These are phyloP conservation scores for Drosophila cracens DNA, from an alignment of 2,888 invertebrate genomes.

Conservation along the genomic window DNA sequence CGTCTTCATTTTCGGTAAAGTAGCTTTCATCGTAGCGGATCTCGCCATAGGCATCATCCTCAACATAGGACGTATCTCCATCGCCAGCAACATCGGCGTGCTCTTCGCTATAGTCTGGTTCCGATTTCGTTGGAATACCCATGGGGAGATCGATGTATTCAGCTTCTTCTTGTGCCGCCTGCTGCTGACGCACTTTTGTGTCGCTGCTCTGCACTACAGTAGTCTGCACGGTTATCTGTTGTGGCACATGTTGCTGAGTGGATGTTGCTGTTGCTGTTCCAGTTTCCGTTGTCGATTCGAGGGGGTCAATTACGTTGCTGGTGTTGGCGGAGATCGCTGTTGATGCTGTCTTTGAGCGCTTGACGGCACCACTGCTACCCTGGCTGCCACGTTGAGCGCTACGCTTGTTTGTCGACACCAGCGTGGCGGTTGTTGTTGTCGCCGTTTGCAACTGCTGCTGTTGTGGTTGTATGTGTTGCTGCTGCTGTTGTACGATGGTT, in stretches of 20 bases:
- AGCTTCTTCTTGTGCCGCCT: conserved; percentile 78
- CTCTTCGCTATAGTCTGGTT: conserved; percentile 89
- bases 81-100: conserved; percentile 88
- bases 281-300: conserved; percentile 87
- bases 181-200: conserved; percentile 61
- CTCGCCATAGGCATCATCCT: conserved; percentile 89
- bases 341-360: conserved; percentile 75
- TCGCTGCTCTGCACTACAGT: conserved; percentile 57
- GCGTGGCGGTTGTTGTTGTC: conserved; percentile 80
- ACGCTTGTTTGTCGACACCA: conserved; percentile 83
- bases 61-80: conserved; percentile 88
- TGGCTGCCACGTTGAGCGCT: conserved; percentile 81
- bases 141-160: conserved; percentile 85
- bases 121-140: conserved; percentile 88
- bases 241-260: conserved; percentile 56
- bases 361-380: conserved; percentile 73
- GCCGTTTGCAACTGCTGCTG: conserved; percentile 71
- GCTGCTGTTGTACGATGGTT: conserved; percentile 78
- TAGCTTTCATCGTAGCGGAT: conserved; percentile 86
- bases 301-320: conserved; percentile 85
- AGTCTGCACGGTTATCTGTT: conserved; percentile 70
- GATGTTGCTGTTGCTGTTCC: conserved; percentile 81
- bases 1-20: conserved; percentile 85
- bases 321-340: conserved; percentile 12
- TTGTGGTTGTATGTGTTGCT: conserved; percentile 66